Evolutionary conservation across 2,888 invertebrate species (phyloP), one percentile per base, ranked within the genome.

Genomic region (Melieria picta): DNA sequence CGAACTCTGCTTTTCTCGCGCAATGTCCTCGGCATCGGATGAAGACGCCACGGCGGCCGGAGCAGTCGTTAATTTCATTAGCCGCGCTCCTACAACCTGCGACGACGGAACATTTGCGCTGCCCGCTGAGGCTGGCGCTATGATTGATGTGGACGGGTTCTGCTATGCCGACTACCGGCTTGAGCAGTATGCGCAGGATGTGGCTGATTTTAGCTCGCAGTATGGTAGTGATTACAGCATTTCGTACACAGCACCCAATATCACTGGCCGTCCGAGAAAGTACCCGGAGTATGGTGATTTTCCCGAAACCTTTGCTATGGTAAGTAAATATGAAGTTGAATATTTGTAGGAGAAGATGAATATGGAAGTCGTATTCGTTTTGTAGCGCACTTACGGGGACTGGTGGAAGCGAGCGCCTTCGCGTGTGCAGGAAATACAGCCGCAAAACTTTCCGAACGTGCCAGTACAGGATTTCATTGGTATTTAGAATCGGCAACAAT

Each of bases 231-330:
- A 93, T 85, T 92, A 91, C 74, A 95, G 94, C 87, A 93, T 94
- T 83, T 95, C 95, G 0, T 97, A 97, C 83, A 93, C 95, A 4
- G 96, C 95, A 5, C 90, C 92, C 67, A 97, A 97, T 88, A 90
- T 97, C 71, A 91, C 93, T 66, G 96, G 96, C 7, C 92, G 93
- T 79, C 94, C 94, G 10, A 92, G 91, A 45, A 93, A 94, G 84
- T 97, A 92, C 88, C 97, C 97, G 0, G 91, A 91, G 75, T 96
- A 96, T 86, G 97, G 97, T 16, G 97, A 97, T 84, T 96, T 94
- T 88, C 94, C 95, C 9, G 93, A 95, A 86, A 93, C 95, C 11
- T 97, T 94, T 88, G 94, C 94, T 72, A 93, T 96, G 92, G 97
- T 96, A 88, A 6, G 55, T 60, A 42, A 30, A 68, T 16, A 13